These are phyloP conservation scores for Anthrax anthrax DNA, from an alignment of 2,888 invertebrate species.

Conservation along the genomic window DNA sequence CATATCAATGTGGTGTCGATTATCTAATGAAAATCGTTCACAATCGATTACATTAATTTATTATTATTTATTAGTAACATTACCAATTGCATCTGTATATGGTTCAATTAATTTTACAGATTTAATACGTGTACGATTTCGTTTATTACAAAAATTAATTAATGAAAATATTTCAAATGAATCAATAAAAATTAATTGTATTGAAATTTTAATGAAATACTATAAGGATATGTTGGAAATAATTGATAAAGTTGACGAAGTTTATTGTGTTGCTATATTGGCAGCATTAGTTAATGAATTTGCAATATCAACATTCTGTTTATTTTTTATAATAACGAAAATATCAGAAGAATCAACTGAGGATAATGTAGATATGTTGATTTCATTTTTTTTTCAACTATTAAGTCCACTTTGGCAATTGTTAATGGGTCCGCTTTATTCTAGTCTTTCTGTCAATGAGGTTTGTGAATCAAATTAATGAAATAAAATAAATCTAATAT, in stretches of 20 bases:
- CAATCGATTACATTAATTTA: background rate
- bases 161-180: background rate
- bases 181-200: background rate
- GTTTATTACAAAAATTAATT: background rate
- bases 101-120: background rate
- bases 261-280: background rate
- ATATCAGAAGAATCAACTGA: background rate
- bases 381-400: background rate
- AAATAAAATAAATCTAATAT: no score
- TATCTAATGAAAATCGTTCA: background rate
- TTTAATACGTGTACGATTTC: background rate
- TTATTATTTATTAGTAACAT: background rate
- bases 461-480: background rate
- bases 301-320: background rate
- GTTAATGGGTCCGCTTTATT: background rate
- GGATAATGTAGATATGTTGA: background rate
- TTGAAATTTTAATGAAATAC: background rate
- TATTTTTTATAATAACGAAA: background rate
- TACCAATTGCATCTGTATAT: background rate
- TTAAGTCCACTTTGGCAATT: background rate
- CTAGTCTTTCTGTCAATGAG: background rate
- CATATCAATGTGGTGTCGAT: background rate
- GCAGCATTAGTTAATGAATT: background rate
- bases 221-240: background rate
- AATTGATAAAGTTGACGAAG: background rate